phyloP scores from a whole-genome alignment of 2,797 vertebrate species.

The Epinephelus malabaricus region DNA sequence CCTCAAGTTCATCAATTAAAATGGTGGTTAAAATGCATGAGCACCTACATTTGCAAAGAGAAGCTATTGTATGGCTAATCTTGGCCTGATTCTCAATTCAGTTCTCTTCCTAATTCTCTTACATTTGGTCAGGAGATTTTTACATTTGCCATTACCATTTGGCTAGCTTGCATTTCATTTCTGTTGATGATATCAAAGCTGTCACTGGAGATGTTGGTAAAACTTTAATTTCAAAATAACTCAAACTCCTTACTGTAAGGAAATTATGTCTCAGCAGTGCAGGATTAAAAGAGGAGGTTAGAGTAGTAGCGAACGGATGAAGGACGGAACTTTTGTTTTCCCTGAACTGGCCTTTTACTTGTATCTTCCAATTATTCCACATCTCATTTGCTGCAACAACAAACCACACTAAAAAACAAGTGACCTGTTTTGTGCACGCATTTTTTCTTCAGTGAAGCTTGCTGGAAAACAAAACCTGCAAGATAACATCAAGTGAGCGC shows the following conservation, averaged over 20 bases:
- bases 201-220: neutral
- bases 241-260: neutral
- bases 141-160: neutral
- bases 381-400: constrained; percentile 71
- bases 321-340: constrained; percentile 58
- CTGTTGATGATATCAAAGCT: constrained; percentile 13
- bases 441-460: constrained; percentile 67
- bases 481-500: constrained; percentile 74
- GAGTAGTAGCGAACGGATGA: neutral
- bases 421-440: constrained; percentile 43
- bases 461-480: constrained; percentile 70
- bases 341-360: constrained; percentile 47
- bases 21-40: no score
- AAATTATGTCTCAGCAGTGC: neutral
- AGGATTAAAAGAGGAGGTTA: neutral
- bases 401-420: constrained; percentile 63
- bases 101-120: neutral
- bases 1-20: no score
- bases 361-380: constrained; percentile 60
- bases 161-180: neutral
- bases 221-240: neutral
- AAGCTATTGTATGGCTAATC: neutral
- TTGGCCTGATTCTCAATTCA: neutral
- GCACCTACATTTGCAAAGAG: neutral
- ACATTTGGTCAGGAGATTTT: constrained; percentile 5